A percentile compares a stretch with the other conserved stretches of the same genome.
Evolutionary conservation across 2,797 vertebrate genomes (phyloP).

Genomic region (Enteromius treurensis): DNA sequence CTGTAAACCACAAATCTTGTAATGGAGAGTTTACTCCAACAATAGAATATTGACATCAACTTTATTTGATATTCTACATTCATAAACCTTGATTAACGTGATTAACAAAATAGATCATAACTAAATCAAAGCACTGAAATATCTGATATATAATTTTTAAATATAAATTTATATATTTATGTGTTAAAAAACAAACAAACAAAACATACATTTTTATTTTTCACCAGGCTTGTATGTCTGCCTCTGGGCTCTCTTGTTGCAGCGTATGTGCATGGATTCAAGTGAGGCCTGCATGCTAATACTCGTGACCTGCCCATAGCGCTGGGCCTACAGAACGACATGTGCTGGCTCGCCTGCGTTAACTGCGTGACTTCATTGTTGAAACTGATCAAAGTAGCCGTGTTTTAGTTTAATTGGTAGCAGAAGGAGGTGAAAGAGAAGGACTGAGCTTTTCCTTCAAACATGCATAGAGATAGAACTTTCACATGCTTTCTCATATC

Average conservation of each 20-base stretch:
- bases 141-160: neutral
- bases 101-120: neutral
- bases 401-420: constrained; percentile 63
- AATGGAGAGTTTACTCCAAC: neutral
- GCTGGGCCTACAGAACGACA: neutral
- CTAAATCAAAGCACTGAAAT: neutral
- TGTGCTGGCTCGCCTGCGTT: constrained; percentile 2
- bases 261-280: constrained; percentile 10
- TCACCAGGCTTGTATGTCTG: neutral
- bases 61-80: neutral
- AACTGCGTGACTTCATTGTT: constrained; percentile 42
- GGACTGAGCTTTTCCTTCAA: constrained; percentile 42
- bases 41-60: neutral
- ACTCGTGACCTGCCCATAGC: neutral
- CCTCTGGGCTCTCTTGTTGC: neutral
- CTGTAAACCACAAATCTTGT: neutral
- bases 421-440: constrained; percentile 57
- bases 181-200: too few relatives aligned
- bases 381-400: constrained; percentile 49
- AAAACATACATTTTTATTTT: too few relatives aligned
- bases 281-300: neutral
- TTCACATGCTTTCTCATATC: constrained; percentile 17
- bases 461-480: constrained; percentile 14
- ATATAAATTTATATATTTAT: too few relatives aligned
- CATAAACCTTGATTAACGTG: neutral